Evolutionary conservation across 2,888 invertebrate genomes (phyloP).

Genomic region (Scaptomyza cyrtandrae): DNA sequence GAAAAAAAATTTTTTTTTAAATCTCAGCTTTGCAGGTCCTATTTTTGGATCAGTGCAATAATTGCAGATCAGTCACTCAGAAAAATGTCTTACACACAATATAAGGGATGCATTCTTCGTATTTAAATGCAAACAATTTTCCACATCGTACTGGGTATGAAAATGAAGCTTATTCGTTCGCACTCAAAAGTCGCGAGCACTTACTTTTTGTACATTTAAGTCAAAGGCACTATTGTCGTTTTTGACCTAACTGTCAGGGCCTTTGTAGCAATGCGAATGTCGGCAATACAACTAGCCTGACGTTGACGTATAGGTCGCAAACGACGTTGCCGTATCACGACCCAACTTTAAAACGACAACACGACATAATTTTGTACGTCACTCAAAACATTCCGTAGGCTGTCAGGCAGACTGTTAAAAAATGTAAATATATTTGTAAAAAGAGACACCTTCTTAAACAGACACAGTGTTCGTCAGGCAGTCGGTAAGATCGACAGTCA

Average conservation of each 20-base stretch:
- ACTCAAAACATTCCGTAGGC: constrained; percentile 77
- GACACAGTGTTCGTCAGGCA: constrained; percentile 38
- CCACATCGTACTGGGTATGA: constrained; percentile 26
- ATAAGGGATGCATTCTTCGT: background rate
- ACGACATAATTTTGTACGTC: constrained; percentile 83
- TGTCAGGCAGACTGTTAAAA: constrained; percentile 76
- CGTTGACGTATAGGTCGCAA: too few species aligned
- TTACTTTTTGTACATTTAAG: constrained; percentile 48
- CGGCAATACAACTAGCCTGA: constrained; percentile 62
- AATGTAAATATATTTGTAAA: constrained; percentile 75
- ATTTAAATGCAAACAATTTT: background rate
- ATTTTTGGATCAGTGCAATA: too few species aligned
- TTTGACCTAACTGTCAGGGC: constrained; percentile 47
- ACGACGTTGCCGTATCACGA: constrained; percentile 54
- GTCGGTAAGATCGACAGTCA: constrained; percentile 12
- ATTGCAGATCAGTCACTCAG: too few species aligned
- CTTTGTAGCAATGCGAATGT: constrained; percentile 48
- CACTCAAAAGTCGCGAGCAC: constrained; percentile 64
- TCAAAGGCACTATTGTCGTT: constrained; percentile 59
- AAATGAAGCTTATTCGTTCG: constrained; percentile 70
- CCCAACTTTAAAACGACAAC: constrained; percentile 56
- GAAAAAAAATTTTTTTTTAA: too few species aligned
- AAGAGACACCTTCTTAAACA: constrained; percentile 56
- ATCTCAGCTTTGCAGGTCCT: too few species aligned
- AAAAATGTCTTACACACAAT: background rate